Evolutionary conservation across 2,797 vertebrate genomes (phyloP), one percentile per base, ranked within the genome.

Genomic region (Acanthurus tractus): DNA sequence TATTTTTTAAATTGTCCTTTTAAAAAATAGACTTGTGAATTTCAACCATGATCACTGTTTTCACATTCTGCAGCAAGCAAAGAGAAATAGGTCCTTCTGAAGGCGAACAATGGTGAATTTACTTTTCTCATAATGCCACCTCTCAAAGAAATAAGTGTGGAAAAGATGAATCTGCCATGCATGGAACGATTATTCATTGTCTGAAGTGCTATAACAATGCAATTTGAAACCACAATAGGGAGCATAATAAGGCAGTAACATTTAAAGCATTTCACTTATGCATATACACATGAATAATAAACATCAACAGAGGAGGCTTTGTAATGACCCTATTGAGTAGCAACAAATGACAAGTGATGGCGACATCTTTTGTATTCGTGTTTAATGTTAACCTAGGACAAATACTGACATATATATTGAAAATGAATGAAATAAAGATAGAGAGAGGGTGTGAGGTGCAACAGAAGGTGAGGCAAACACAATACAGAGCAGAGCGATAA

Each of bases 21-120:
- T 79, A 86, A 70, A 70, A 83, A 86, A 83, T 59, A 55, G 69
- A 45, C 54, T 52, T 12, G 44, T 52, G 80, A 70, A 72, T 69
- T 55, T 48, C 8, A 2, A 58, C 64, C 57, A 52, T 81, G 83
- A 88, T 89, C 71, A 84, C 68, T 67, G 64, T 78, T 82, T 86
- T 78, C 70, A 58, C 59, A 64, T 80, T 90, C 45, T 59, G 68
- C 68, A 42, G 46, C 12, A 25, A 71, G 85, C 74, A 87, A 86
- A 86, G 81, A 83, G 52, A 53, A 78, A 44, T 34, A 23, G 36
- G 10, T 56, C 20, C 20, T 53, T 82, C 84, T 85, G 58, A 88
- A 62, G 29, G 49, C 25, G 36, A 69, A 61, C 29, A 44, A 81
- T 74, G 76, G 48, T 44, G 22, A 82, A 74, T 76, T 52, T 61